Base-by-base conservation (phyloP, 2,888 invertebrate genomes). In the Ischnus inquisitorius region DNA sequence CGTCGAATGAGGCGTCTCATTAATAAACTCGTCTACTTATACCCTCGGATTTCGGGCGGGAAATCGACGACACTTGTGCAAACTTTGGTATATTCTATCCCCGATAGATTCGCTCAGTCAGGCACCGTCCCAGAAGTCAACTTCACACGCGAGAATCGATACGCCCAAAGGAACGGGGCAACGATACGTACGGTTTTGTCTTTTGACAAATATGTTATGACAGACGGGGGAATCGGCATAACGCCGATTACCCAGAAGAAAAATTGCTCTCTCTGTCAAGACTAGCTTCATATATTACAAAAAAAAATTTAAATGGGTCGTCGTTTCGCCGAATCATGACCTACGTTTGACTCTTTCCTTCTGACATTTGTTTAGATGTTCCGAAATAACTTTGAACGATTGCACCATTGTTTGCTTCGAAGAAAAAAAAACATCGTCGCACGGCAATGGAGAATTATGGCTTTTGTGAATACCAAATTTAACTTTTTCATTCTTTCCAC, bases 11-110 rank as follows among this genome's bases (percentile, higher is more conserved):
- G 43, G 14, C 51, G 10, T 19, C 12, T 67, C 64, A 28, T 67
- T 48, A 25, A 65, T 48, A 28, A 16, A 60, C 43, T 41, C 80
- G 39, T 16, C 46, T 80, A 75, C 68, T 80, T 83, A 77, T 80
- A 67, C 65, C 19, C 39, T 46, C 51, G n/a, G 54, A 16, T 62
- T 39, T 54, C 22, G 12, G 51, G 16, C 28, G 57, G 41, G 57
- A 22, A 25, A 14, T 57, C 22, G 25, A 57, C 12, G 34, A 77
- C 83, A 83, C 80, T 77, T 83, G 80, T 80, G 51, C 71, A 80
- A 83, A 76, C 74, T 69, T 54, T 64, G 19, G 22, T 10, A 51
- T 51, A 77, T 65, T 77, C 8, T 48, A 41, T 10, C 64, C 46
- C 57, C 64, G 34, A 76, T 71, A 81, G 77, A 39, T 14, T 39